These are phyloP conservation scores for Apamea anceps DNA, from an alignment of 2,888 invertebrate species.

Conservation along the genomic window DNA sequence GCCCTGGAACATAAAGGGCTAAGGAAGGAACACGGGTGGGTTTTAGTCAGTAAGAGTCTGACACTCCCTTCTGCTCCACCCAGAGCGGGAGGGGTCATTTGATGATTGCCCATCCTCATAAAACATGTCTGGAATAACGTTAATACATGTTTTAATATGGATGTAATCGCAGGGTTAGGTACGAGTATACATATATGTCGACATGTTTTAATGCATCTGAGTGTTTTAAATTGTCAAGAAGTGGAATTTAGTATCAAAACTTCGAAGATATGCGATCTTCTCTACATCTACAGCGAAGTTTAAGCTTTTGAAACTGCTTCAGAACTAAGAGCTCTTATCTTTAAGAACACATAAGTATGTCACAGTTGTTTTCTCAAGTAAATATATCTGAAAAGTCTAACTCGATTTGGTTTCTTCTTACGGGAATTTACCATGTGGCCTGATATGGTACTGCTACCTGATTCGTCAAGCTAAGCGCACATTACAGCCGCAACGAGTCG, in stretches of 20 bases:
- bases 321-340: background rate
- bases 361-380: background rate
- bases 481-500: background rate
- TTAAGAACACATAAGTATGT: background rate
- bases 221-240: background rate
- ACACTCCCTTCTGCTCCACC: too few species aligned
- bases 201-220: background rate
- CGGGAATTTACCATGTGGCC: background rate
- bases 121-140: background rate
- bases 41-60: too few species aligned
- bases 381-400: background rate
- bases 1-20: too few species aligned
- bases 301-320: conserved; percentile 10
- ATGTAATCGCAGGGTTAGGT: background rate
- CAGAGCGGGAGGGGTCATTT: too few species aligned
- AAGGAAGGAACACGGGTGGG: too few species aligned
- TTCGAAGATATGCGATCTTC: conserved; percentile 3
- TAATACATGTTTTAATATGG: background rate
- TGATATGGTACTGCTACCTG: background rate
- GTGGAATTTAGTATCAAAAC: background rate
- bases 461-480: background rate
- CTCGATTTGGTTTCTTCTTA: background rate
- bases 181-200: background rate
- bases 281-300: conserved; percentile 10
- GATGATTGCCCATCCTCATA: too few species aligned